Evolutionary conservation across 1,140 invertebrate species (phyloP).

Genomic region (Mylabris phalerata): DNA sequence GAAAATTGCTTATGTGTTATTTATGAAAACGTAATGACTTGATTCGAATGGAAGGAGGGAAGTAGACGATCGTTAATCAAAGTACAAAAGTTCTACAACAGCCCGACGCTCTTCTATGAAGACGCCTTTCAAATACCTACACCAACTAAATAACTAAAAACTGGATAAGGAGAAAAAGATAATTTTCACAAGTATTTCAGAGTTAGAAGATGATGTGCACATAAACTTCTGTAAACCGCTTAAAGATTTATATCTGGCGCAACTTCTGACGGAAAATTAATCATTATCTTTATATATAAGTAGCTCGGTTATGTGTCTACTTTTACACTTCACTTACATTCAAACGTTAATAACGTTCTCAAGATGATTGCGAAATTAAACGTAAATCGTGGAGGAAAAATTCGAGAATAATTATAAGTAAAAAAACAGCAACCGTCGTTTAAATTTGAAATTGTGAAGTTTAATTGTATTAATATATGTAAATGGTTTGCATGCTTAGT

Average conservation of each 20-base stretch:
- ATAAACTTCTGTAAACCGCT: slow-evolving; percentile 18
- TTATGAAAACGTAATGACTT: slow-evolving; percentile 24
- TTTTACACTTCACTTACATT: slow-evolving; percentile 24
- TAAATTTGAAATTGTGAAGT: slow-evolving; percentile 12
- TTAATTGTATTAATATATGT: slow-evolving; percentile 36
- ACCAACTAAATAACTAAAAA: slow-evolving; percentile 18
- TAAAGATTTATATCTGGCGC: slow-evolving; percentile 24
- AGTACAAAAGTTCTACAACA: slow-evolving; percentile 10
- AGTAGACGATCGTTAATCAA: slow-evolving; percentile 20
- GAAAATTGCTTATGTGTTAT: slow-evolving; percentile 17
- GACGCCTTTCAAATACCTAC: slow-evolving; percentile 15
- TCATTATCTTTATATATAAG: slow-evolving; percentile 22
- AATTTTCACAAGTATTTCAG: slow-evolving; percentile 17
- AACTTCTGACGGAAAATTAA: slow-evolving; percentile 29
- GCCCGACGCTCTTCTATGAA: slow-evolving; percentile 9
- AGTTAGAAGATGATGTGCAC: slow-evolving; percentile 1
- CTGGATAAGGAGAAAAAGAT: slow-evolving; percentile 16
- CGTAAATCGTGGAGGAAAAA: no score
- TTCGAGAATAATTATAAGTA: no score
- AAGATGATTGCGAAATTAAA: no score
- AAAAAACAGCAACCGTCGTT: no score
- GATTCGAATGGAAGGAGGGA: neutral
- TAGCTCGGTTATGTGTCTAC: slow-evolving; percentile 22
- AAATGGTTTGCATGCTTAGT: slow-evolving; percentile 34
- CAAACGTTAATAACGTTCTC: slow-evolving; percentile 8